Evolutionary conservation across 2,113 vertebrate species (phyloP).

Genomic region (Pyrgilauda ruficollis): DNA sequence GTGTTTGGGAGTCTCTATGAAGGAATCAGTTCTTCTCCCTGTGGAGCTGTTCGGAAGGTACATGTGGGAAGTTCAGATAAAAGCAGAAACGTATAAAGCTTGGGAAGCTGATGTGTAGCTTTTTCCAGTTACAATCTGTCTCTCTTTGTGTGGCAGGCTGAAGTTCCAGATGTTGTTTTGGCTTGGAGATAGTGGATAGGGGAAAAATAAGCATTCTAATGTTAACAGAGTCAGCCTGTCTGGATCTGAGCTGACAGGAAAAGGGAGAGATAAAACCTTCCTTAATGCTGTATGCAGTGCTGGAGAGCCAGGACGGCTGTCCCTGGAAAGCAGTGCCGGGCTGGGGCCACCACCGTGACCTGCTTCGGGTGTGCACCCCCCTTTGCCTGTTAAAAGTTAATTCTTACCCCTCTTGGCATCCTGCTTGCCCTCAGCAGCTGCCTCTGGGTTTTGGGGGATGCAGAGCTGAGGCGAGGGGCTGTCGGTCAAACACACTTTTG

Average conservation of each 20-base stretch:
- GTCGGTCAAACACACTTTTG: fast-evolving
- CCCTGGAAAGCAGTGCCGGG: constrained; percentile 42
- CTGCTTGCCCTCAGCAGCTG: not conserved
- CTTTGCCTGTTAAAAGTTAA: fast-evolving
- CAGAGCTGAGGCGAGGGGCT: not conserved
- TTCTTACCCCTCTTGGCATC: fast-evolving
- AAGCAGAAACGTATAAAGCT: not conserved
- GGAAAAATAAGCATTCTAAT: constrained; percentile 65
- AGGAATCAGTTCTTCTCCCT: not conserved
- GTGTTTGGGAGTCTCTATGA: not conserved
- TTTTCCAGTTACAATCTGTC: constrained; percentile 54
- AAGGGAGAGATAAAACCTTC: constrained; percentile 72
- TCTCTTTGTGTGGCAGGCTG: constrained; percentile 22
- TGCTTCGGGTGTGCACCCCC: fast-evolving
- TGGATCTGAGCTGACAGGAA: constrained; percentile 72
- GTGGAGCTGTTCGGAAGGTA: not conserved
- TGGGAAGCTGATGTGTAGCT: constrained; percentile 24
- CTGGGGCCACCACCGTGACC: not conserved
- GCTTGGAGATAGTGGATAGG: constrained; percentile 63
- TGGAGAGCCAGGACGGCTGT: constrained; percentile 33
- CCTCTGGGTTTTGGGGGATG: too few species aligned
- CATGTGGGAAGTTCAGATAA: not conserved
- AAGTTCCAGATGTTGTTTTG: constrained; percentile 80
- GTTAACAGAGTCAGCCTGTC: constrained; percentile 74
- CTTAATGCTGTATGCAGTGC: constrained; percentile 46